A percentile compares a stretch with the other conserved stretches of the same genome.
Evolutionary conservation across 2,888 invertebrate species (phyloP).

Genomic region (Myopa tessellatipennis): DNA sequence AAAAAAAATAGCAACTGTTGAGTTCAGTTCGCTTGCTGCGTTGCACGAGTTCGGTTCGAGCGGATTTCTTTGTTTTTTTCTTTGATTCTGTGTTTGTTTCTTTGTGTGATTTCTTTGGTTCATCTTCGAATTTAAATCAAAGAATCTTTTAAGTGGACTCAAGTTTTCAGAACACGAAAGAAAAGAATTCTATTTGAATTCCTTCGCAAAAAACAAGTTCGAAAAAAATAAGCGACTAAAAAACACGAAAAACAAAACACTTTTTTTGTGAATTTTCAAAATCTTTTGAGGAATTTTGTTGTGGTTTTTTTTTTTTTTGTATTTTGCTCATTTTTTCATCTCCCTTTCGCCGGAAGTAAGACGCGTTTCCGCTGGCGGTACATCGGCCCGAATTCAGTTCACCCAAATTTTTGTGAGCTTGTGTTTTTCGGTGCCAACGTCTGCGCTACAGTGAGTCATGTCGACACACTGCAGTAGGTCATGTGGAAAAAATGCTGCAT

Average conservation of each 20-base stretch:
- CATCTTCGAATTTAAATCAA: too few species aligned
- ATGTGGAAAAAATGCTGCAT: too few species aligned
- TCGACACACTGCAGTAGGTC: not conserved
- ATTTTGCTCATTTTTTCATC: not conserved
- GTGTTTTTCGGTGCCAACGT: not conserved
- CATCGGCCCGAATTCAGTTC: not conserved
- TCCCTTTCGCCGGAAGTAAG: not conserved
- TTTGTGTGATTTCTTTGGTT: too few species aligned
- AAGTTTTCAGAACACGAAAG: too few species aligned
- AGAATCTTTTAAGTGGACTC: too few species aligned
- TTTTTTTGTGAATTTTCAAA: not conserved
- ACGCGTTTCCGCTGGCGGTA: not conserved
- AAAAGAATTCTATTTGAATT: not conserved
- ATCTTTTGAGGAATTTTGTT: not conserved
- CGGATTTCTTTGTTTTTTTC: too few species aligned
- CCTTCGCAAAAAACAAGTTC: not conserved
- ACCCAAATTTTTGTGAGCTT: not conserved
- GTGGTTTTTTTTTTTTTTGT: not conserved
- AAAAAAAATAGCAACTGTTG: slow-evolving; percentile 55
- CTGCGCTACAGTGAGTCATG: not conserved
- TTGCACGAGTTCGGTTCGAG: slow-evolving; percentile 58
- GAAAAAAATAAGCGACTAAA: not conserved
- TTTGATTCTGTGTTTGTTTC: too few species aligned
- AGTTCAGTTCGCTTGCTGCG: slow-evolving; percentile 62
- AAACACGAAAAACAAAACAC: not conserved